Conservation (phyloP, 2,113 vertebrate species). For the Apus apus region DNA sequence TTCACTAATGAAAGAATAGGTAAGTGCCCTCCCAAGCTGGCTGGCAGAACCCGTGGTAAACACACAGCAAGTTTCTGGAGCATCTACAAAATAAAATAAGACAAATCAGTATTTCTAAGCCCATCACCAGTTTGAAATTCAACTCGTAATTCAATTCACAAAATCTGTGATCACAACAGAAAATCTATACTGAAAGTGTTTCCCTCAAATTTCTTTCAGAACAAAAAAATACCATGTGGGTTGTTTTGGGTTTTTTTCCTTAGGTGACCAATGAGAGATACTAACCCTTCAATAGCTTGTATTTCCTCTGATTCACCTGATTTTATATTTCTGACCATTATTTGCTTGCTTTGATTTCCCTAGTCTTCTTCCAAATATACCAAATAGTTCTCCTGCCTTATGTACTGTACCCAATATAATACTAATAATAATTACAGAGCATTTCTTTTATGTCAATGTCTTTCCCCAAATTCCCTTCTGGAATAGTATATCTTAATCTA, state of each 20-base stretch:
- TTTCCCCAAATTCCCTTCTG: background rate
- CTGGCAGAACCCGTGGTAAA: slow-evolving; percentile 46
- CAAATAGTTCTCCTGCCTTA: background rate
- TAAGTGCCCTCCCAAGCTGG: slow-evolving; percentile 42
- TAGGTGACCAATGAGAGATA: background rate
- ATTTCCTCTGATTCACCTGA: background rate
- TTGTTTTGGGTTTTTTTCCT: background rate
- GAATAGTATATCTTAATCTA: background rate
- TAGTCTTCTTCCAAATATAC: background rate
- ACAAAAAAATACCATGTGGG: background rate
- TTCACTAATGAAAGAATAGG: slow-evolving; percentile 57
- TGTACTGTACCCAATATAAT: accelerated
- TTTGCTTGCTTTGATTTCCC: background rate
- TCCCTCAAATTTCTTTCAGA: background rate
- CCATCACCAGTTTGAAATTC: background rate
- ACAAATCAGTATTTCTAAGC: slow-evolving; percentile 1
- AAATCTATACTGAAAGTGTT: background rate
- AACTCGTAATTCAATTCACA: background rate
- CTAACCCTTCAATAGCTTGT: background rate
- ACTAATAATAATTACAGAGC: background rate
- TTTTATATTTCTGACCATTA: background rate
- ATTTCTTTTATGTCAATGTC: background rate
- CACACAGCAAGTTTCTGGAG: slow-evolving; percentile 47
- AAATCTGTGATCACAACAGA: background rate
- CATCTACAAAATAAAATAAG: slow-evolving; percentile 63